These are phyloP conservation scores for Cygnus atratus DNA, from an alignment of 2,113 vertebrate genomes.

Conservation along the genomic window DNA sequence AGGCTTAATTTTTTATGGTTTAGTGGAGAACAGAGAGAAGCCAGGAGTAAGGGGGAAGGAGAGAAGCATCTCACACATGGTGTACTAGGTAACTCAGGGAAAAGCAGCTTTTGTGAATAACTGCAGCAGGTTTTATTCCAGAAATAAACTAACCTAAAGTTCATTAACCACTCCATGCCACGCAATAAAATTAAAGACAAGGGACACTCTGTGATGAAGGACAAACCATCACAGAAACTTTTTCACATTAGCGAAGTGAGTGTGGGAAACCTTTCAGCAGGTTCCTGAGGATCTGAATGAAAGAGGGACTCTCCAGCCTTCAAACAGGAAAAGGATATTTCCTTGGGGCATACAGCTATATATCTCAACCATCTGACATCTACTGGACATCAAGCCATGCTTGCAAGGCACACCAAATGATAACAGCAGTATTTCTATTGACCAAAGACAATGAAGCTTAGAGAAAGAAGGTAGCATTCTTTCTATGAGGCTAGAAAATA, in stretches of 20 bases:
- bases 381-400: background rate
- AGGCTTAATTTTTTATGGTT: background rate
- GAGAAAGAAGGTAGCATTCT: background rate
- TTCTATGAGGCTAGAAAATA: background rate
- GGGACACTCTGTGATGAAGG: background rate
- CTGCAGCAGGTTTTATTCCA: background rate
- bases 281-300: background rate
- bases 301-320: background rate
- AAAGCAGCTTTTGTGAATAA: background rate
- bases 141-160: background rate
- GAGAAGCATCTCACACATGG: background rate
- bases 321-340: background rate
- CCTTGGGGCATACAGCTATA: background rate
- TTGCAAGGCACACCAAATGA: background rate
- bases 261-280: background rate
- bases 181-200: background rate
- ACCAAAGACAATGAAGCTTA: background rate
- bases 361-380: background rate
- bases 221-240: fast-evolving
- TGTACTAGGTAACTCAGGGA: background rate
- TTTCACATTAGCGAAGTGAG: background rate
- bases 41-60: background rate
- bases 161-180: background rate
- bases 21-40: background rate
- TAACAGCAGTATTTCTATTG: background rate